These are phyloP conservation scores for Agrochola litura DNA, from an alignment of 2,888 invertebrate genomes.

Conservation along the genomic window DNA sequence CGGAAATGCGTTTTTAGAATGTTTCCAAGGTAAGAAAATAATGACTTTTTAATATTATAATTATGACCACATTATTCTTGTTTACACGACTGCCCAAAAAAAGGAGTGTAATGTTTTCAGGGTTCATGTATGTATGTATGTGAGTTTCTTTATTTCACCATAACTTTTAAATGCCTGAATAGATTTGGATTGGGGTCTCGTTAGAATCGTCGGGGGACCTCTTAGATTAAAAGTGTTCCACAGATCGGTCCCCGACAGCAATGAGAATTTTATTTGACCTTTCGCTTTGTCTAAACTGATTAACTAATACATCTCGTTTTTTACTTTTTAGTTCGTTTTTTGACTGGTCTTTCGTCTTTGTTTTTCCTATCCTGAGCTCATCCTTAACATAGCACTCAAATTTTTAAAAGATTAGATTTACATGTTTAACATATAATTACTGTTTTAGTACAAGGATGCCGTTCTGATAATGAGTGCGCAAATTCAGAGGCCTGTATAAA, in stretches of 20 bases:
- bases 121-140: no score
- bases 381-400: background rate
- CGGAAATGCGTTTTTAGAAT: constrained; percentile 95
- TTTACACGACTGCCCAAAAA: no score
- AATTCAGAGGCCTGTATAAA: constrained; percentile 94
- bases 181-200: no score
- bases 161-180: no score
- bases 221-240: background rate
- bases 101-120: no score
- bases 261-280: no score
- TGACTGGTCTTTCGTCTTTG: no score
- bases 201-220: background rate
- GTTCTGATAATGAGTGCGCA: constrained; percentile 93
- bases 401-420: background rate
- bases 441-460: constrained; percentile 92
- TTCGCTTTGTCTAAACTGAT: no score
- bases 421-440: background rate
- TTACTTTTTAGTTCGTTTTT: no score
- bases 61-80: background rate
- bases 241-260: background rate
- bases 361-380: background rate
- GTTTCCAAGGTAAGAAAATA: constrained; percentile 89
- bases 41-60: background rate
- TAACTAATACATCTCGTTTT: no score
- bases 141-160: no score